Evolutionary conservation across 1,140 invertebrate genomes (phyloP).

Genomic region (Drosophila burlai): DNA sequence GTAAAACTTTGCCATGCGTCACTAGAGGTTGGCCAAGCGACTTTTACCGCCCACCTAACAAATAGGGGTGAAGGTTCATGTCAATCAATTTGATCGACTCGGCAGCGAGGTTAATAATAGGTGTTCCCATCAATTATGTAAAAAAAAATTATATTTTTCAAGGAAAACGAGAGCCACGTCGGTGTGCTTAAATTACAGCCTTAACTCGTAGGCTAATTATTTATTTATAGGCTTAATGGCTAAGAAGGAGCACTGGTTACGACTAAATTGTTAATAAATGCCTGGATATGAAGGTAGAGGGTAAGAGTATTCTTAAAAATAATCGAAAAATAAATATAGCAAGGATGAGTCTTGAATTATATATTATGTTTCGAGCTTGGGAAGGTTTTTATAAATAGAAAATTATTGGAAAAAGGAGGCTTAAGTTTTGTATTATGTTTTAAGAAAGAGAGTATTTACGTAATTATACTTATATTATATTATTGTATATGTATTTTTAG

Average conservation of each 20-base stretch:
- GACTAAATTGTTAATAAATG: not conserved
- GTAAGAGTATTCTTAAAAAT: not conserved
- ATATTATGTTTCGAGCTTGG: not conserved
- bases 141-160: not conserved
- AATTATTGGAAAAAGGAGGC: no score
- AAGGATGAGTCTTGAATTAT: no score
- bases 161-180: constrained; percentile 4
- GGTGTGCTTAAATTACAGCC: constrained; percentile 19
- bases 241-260: not conserved
- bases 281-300: not conserved
- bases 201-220: constrained; percentile 12
- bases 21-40: constrained; percentile 3
- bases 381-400: not conserved
- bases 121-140: constrained; percentile 21
- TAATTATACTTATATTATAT: no score
- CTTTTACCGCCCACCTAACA: constrained; percentile 7
- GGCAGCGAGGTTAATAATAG: constrained; percentile 28
- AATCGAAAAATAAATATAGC: not conserved
- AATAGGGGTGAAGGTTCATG: constrained; percentile 14
- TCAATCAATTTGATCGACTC: constrained; percentile 9
- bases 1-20: not conserved
- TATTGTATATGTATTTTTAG: no score
- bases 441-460: no score
- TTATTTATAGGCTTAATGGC: constrained; percentile 6
- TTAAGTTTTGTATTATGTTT: no score